Evolutionary conservation across 2,113 vertebrate species (phyloP).

Genomic region (Clupea harengus): DNA sequence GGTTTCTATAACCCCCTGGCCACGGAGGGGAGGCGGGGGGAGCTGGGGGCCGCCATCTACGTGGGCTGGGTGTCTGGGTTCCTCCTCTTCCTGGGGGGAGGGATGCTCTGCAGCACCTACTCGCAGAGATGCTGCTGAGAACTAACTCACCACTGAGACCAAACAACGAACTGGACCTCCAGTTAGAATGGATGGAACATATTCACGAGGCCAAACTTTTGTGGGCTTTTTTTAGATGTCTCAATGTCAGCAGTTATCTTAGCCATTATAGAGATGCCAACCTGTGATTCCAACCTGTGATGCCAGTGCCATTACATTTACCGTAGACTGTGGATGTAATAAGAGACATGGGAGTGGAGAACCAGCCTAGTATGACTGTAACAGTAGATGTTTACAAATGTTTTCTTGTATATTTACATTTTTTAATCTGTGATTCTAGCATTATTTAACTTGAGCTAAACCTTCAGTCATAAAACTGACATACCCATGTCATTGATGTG

Average conservation of each 20-base stretch:
- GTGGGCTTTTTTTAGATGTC: neutral
- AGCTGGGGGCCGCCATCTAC: conserved; percentile 86
- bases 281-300: neutral
- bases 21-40: conserved; percentile 70
- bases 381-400: neutral
- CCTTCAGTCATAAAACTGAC: too few relatives aligned
- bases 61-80: conserved; percentile 81
- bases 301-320: conserved; percentile 22
- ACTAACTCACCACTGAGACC: neutral
- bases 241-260: neutral
- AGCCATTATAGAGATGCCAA: neutral
- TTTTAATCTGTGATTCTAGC: neutral
- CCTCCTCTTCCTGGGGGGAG: conserved; percentile 82
- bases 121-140: conserved; percentile 55
- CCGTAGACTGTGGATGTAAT: too few relatives aligned
- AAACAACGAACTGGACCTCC: neutral
- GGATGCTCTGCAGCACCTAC: conserved; percentile 72
- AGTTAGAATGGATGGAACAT: neutral
- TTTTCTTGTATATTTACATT: neutral
- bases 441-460: too few relatives aligned
- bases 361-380: too few relatives aligned
- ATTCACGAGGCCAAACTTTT: neutral
- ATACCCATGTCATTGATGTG: neutral
- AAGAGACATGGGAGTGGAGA: too few relatives aligned
- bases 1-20: conserved; percentile 83